phyloP scores from a whole-genome alignment of 1,140 invertebrate species.

The Drosophila kepulauana region DNA sequence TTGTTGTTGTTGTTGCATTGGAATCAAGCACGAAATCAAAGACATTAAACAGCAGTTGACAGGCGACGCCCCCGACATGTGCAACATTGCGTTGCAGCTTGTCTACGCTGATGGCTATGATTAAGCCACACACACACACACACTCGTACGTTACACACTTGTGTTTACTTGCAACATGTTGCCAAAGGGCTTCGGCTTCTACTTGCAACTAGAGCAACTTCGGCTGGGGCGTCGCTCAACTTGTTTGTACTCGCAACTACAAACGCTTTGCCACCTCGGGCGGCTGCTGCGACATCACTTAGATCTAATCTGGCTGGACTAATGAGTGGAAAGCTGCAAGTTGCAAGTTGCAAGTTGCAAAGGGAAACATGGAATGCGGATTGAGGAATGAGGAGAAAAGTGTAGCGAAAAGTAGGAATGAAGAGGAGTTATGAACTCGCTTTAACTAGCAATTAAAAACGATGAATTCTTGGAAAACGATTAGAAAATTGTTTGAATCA shows the following conservation, averaged over 20 bases:
- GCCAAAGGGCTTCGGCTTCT: background rate
- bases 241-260: background rate
- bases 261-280: no score
- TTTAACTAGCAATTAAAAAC: no score
- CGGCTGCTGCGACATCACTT: no score
- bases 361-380: no score
- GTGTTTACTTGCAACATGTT: conserved; percentile 47
- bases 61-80: conserved; percentile 73
- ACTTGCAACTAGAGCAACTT: background rate
- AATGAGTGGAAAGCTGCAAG: no score
- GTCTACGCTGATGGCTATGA: conserved; percentile 32
- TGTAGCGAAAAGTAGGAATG: no score
- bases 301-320: no score
- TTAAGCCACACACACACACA: conserved; percentile 22
- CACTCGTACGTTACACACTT: background rate
- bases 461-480: no score
- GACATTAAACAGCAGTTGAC: conserved; percentile 68
- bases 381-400: no score
- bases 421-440: no score
- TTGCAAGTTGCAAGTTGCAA: no score
- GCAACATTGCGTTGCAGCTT: conserved; percentile 74
- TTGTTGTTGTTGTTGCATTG: background rate
- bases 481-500: no score
- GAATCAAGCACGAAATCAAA: conserved; percentile 72
- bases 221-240: background rate